Evolutionary conservation across 2,113 vertebrate genomes (phyloP).

Genomic region (Menidia beryllina): DNA sequence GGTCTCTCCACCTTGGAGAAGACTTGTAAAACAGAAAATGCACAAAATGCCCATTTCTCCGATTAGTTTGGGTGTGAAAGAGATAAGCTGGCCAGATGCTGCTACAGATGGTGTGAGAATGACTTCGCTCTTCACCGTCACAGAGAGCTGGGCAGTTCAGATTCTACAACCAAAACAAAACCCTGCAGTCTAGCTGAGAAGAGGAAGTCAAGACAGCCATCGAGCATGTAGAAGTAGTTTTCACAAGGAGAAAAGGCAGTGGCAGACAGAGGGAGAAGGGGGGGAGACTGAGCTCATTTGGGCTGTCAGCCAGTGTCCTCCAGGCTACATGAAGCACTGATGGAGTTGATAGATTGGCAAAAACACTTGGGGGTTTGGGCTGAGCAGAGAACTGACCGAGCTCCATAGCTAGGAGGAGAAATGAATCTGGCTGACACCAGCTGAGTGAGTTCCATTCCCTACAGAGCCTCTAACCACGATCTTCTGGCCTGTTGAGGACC

Average conservation of each 20-base stretch:
- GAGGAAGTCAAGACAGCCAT: constrained; percentile 39
- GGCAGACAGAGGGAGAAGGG: constrained; percentile 33
- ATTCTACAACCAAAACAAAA: not conserved
- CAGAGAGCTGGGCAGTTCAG: not conserved
- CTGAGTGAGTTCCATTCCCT: constrained; percentile 31
- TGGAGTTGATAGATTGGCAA: constrained; percentile 72
- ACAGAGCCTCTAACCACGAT: constrained; percentile 31
- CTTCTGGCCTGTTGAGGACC: constrained; percentile 43
- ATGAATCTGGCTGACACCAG: constrained; percentile 68
- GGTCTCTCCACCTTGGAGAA: too few relatives aligned
- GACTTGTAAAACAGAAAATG: too few relatives aligned
- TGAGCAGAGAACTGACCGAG: constrained; percentile 54
- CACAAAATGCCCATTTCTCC: too few relatives aligned
- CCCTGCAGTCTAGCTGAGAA: not conserved
- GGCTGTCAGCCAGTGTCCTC: constrained; percentile 67
- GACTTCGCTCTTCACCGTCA: not conserved
- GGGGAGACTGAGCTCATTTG: constrained; percentile 58
- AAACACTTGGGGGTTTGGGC: constrained; percentile 51
- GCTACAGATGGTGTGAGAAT: too few relatives aligned
- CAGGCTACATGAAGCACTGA: constrained; percentile 71
- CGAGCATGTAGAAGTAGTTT: constrained; percentile 9
- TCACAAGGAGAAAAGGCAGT: constrained; percentile 19
- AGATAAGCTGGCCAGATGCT: too few relatives aligned
- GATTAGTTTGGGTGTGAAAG: too few relatives aligned
- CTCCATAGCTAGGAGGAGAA: constrained; percentile 48